Evolutionary conservation across 1,140 invertebrate genomes (phyloP).

Genomic region (Gryon sp.): DNA sequence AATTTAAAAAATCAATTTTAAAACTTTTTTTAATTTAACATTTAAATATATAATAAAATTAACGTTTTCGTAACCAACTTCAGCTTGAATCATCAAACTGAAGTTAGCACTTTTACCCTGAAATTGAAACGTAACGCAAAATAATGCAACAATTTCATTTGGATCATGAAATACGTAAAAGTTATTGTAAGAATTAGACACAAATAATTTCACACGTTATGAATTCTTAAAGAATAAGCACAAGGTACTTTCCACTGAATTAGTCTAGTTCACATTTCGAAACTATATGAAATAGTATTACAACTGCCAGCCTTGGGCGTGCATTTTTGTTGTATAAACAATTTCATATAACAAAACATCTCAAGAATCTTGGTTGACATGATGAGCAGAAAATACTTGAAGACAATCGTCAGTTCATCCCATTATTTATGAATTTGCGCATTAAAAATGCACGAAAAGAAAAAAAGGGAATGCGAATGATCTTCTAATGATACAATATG

Average conservation of each 20-base stretch:
- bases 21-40: too few relatives aligned
- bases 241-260: conserved; percentile 55
- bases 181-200: conserved; percentile 3
- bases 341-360: conserved; percentile 23
- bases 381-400: conserved; percentile 11
- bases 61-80: too few relatives aligned
- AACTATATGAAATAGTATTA: conserved; percentile 27
- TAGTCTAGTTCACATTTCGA: conserved; percentile 54
- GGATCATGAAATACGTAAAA: too few relatives aligned
- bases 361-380: conserved; percentile 54
- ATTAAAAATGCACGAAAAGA: conserved; percentile 14
- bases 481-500: not conserved
- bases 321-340: too few relatives aligned
- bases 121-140: too few relatives aligned
- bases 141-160: too few relatives aligned
- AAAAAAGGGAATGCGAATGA: conserved; percentile 10
- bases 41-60: too few relatives aligned
- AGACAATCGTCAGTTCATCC: conserved; percentile 21
- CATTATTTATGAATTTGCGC: conserved; percentile 21
- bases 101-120: too few relatives aligned
- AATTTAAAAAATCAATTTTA: too few relatives aligned
- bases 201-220: conserved; percentile 31
- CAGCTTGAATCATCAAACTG: too few relatives aligned
- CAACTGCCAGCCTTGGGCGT: conserved; percentile 26
- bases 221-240: conserved; percentile 30